Percentiles rank a stretch among this genome's conserved stretches.
phyloP scores from a whole-genome alignment of 30 jellyfish, hydroid and myxozoan genomes.

The Mastigias papua region DNA sequence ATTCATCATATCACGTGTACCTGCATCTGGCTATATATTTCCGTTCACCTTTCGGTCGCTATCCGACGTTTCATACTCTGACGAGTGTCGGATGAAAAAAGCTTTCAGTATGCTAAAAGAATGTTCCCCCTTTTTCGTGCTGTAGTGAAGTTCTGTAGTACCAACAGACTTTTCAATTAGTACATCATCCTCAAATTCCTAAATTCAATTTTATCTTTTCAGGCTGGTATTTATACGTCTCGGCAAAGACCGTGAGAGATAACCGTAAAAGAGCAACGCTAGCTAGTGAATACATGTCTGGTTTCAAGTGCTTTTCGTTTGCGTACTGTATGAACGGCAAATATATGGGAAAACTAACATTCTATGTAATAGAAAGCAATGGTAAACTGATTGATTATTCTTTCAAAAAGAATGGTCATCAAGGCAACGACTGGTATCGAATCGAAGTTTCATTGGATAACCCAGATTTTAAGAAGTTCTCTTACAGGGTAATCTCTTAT shows the following conservation, averaged over 20 bases:
- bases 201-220: background rate
- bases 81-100: too few species aligned
- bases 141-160: too few species aligned
- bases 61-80: too few species aligned
- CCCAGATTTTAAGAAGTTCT: constrained; percentile 36
- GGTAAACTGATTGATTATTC: constrained; percentile 12
- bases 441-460: constrained; percentile 36
- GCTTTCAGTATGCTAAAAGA: too few species aligned
- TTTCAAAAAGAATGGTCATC: constrained; percentile 67
- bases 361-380: background rate
- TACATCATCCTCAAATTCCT: too few species aligned
- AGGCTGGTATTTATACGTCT: constrained; percentile 51
- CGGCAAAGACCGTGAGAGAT: background rate
- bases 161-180: too few species aligned
- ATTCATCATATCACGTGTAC: too few species aligned
- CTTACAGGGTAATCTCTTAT: constrained; percentile 19
- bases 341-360: constrained; percentile 38
- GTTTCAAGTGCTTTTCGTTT: constrained; percentile 65
- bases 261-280: constrained; percentile 12
- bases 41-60: too few species aligned
- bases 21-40: too few species aligned
- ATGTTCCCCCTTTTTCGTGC: too few species aligned
- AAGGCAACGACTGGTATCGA: constrained; percentile 73
- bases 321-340: constrained; percentile 68
- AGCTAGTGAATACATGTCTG: constrained; percentile 34